Evolutionary conservation across 2,888 invertebrate species (phyloP).

Genomic region (Cantharis lateralis): DNA sequence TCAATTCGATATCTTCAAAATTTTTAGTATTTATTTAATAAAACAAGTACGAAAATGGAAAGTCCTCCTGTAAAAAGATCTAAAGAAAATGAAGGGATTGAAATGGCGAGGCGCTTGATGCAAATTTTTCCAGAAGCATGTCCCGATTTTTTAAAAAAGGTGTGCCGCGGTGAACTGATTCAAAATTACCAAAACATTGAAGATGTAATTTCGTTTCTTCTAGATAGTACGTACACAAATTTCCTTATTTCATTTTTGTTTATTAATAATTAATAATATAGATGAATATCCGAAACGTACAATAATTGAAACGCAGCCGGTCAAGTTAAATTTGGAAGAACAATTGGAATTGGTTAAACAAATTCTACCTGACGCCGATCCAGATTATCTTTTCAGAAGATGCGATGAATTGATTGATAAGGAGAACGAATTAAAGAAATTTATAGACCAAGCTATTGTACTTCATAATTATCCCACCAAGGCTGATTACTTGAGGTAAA

Average conservation of each 20-base stretch:
- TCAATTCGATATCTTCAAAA: background rate
- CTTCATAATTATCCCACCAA: conserved; percentile 49
- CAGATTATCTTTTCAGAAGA: conserved; percentile 45
- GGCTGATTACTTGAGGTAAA: conserved; percentile 49
- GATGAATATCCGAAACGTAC: conserved; percentile 14
- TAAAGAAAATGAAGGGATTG: background rate
- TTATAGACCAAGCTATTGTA: conserved; percentile 45
- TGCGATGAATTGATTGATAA: conserved; percentile 40
- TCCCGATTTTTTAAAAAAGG: conserved; percentile 36
- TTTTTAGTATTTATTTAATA: background rate
- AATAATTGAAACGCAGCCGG: background rate
- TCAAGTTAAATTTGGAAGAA: conserved; percentile 20
- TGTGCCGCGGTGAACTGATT: conserved; percentile 23
- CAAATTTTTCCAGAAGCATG: conserved; percentile 38
- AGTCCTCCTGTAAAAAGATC: background rate
- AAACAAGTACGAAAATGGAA: background rate
- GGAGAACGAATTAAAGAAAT: conserved; percentile 40
- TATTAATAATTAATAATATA: background rate
- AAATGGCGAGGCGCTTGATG: background rate
- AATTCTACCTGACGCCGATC: conserved; percentile 51
- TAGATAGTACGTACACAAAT: conserved; percentile 9
- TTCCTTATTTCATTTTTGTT: background rate
- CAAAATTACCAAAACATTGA: conserved; percentile 31
- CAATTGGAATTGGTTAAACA: conserved; percentile 40
- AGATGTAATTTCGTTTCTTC: conserved; percentile 34